Evolutionary conservation across 1,140 invertebrate genomes (phyloP), one percentile per base, ranked within the genome.

Genomic region (Cydia amplana): DNA sequence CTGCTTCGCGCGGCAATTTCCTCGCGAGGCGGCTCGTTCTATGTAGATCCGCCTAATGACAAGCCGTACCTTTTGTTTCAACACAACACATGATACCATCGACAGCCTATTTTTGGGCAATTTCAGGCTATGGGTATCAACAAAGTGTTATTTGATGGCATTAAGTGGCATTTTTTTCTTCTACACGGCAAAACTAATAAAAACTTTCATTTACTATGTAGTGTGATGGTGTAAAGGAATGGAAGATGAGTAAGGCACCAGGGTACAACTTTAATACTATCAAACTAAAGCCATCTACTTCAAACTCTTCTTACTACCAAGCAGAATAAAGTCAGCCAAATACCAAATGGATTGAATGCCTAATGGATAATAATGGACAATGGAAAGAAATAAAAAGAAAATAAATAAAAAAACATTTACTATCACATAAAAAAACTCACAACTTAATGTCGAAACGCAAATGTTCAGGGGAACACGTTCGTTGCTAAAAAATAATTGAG

Each of bases 231-330:
- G 32, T 70, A 70, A 70, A 70, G n/a, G 23, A 80, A 78, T 82
- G 80, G 77, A 82, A 82, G 79, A 79, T 82, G 80, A 73, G 75
- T 84, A 84, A 84, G 82, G 82, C 82, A 84, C 82, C 79, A 77
- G 79, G 80, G 73, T 83, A 51, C 23, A 55, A 46, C 23, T 64
- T 64, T 36, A 70, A 36, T 12, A 12, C n/a, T 70, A 70, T 18
- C 6, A 18, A 70, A 70, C 65, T 36, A 18, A 60, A 70, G 18
- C 32, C 65, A 36, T 36, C 64, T 32, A 67, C 64, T 67, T 64
- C 4, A 65, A 65, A 36, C 16, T 46, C 43, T 28, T 28, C 1
- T 49, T 49, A 16, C n/a, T 51, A 60, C 55, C 55, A 20, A 10
- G 55, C 55, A 60, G 6, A 23, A 51, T 0, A 51, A n/a, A 51